These are phyloP conservation scores for Gymnoscopelus braueri DNA, from an alignment of 2,797 vertebrate genomes.

Conservation along the genomic window DNA sequence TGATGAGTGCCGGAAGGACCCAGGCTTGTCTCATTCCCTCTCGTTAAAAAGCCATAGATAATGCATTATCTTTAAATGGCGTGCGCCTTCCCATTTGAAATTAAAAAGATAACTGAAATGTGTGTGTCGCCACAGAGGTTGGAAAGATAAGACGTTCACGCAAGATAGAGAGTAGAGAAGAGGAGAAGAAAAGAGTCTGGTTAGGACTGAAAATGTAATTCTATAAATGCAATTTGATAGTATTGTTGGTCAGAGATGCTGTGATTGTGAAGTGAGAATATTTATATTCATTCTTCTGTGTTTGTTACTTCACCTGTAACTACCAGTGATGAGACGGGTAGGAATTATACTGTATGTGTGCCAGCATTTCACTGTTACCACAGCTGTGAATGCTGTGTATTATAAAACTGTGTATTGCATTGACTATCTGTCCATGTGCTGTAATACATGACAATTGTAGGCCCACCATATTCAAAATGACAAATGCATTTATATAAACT, in stretches of 20 bases:
- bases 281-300: constrained; percentile 7
- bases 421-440: no score
- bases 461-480: no score
- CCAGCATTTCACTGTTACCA: no score
- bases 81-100: constrained; percentile 39
- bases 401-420: no score
- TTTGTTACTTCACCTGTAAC: not conserved
- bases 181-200: not conserved
- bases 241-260: constrained; percentile 10
- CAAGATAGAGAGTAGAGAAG: not conserved
- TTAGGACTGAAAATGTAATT: no score
- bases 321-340: no score
- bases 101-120: constrained; percentile 29
- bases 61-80: constrained; percentile 36
- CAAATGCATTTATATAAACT: no score
- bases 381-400: no score
- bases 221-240: no score
- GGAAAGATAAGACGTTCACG: constrained; percentile 22
- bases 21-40: constrained; percentile 24
- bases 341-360: no score
- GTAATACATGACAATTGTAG: no score
- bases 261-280: not conserved
- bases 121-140: constrained; percentile 3
- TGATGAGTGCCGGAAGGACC: constrained; percentile 34
- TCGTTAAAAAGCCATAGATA: constrained; percentile 45